Percentiles rank a stretch among this genome's conserved stretches.
phyloP scores from a whole-genome alignment of 2,797 vertebrate genomes.

The Helostoma temminkii region DNA sequence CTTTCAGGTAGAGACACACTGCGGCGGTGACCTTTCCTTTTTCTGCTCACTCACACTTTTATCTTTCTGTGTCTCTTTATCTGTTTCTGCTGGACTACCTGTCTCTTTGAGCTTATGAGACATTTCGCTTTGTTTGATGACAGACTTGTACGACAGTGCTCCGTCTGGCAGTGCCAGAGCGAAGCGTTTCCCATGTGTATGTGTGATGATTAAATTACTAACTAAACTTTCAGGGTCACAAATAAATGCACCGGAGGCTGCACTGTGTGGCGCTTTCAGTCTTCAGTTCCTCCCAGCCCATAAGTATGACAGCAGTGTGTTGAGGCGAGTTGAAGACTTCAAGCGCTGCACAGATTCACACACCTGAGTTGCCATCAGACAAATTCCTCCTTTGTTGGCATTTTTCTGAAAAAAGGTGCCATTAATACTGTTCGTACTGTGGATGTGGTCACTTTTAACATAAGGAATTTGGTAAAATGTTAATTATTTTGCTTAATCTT shows the following conservation, averaged over 20 bases:
- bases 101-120: conserved; percentile 40
- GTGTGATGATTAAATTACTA: conserved; percentile 10
- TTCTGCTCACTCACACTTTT: conserved; percentile 29
- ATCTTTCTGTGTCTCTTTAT: conserved; percentile 32
- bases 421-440: no score
- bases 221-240: conserved; percentile 23
- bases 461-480: no score
- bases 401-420: no score
- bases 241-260: conserved; percentile 18
- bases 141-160: conserved; percentile 14
- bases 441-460: no score
- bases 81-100: conserved; percentile 9
- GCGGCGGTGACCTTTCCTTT: conserved; percentile 65
- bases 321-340: conserved; percentile 91
- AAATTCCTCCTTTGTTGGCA: no score
- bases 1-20: conserved; percentile 40
- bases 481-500: no score
- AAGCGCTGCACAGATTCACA: conserved; percentile 87
- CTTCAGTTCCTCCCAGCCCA: conserved; percentile 91
- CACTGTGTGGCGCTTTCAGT: conserved; percentile 89
- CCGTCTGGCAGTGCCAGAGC: background rate
- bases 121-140: conserved; percentile 55
- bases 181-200: background rate
- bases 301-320: conserved; percentile 84
- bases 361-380: conserved; percentile 1